Base-by-base conservation (phyloP, 2,113 vertebrate genomes). In the Ploceus nigricollis region DNA sequence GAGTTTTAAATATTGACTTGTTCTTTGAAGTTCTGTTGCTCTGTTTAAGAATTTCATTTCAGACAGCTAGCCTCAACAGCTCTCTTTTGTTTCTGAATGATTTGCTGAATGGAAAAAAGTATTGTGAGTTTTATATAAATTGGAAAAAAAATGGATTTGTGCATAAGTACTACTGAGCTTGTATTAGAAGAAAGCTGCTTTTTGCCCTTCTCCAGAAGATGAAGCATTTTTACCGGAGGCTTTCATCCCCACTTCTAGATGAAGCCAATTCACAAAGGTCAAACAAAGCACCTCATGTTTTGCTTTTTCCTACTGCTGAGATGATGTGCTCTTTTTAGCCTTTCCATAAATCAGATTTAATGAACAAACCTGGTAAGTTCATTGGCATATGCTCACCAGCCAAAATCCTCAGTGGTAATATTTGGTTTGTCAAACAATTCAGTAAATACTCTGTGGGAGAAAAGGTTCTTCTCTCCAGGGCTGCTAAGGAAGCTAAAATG, bases 201-300 rank as follows among this genome's bases (percentile, higher is more conserved):
- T 92, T 56, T 70, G 30, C 21, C 33, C 27, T 93, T 89, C 90
- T 69, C 79, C 27, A 57, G 42, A 90, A 88, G 45, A 90, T 30
- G 33, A 80, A 91, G 42, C 57, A 30, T 82, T 82, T 79, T 85
- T 85, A 76, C 27, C 25, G 48, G 50, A 75, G 11, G 3, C 15
- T 66, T 90, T 92, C 50, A 75, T 63, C 39, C 25, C 13, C 48
- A 28, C 78, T 82, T 94, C 35, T 78, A 61, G 48, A 77, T 65
- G 11, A 94, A 90, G 24, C 23, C 39, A 54, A 64, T 89, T 82
- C 76, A 89, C 64, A 95, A 94, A 95, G 69, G 73, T 89, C 87
- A 87, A 77, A 39, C 22, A 82, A 82, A 88, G 68, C 53, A 60
- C 70, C 73, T 89, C 61, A 65, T 50, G 76, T 70, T 82, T 66